Conservation (phyloP, 2,888 invertebrate genomes). For the Pyrrhia umbra region DNA sequence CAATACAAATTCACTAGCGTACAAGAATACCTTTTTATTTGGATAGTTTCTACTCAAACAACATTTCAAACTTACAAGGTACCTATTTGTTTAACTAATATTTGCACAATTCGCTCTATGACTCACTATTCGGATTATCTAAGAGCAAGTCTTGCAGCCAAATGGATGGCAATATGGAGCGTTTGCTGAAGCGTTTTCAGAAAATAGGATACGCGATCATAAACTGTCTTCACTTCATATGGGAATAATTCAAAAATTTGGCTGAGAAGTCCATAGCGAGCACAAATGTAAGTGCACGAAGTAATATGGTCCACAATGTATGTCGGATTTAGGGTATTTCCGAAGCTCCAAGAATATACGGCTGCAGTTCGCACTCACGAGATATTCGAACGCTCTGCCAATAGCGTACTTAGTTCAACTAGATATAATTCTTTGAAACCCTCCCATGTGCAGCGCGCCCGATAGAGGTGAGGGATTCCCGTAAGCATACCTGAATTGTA, state of each 20-base stretch:
- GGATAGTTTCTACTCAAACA: conserved; percentile 30
- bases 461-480: conserved; percentile 56
- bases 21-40: conserved; percentile 34
- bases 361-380: conserved; percentile 70
- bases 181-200: conserved; percentile 74
- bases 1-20: conserved; percentile 26
- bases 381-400: conserved; percentile 71
- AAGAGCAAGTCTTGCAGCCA: conserved; percentile 72
- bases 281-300: conserved; percentile 78
- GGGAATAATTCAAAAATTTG: conserved; percentile 87
- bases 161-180: conserved; percentile 78
- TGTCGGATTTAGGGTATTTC: conserved; percentile 80
- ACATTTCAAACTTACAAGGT: conserved; percentile 33
- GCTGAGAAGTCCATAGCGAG: conserved; percentile 77
- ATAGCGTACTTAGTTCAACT: conserved; percentile 68
- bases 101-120: conserved; percentile 55
- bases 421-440: conserved; percentile 66
- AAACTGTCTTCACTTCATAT: conserved; percentile 84
- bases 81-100: conserved; percentile 52
- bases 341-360: conserved; percentile 76
- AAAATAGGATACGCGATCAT: conserved; percentile 80
- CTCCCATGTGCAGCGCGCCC: conserved; percentile 58
- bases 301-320: conserved; percentile 82
- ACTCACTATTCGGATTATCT: conserved; percentile 69
- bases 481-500: conserved; percentile 50